These are phyloP conservation scores for Galendromus occidentalis DNA, from an alignment of 1,140 invertebrate genomes.

Conservation along the genomic window DNA sequence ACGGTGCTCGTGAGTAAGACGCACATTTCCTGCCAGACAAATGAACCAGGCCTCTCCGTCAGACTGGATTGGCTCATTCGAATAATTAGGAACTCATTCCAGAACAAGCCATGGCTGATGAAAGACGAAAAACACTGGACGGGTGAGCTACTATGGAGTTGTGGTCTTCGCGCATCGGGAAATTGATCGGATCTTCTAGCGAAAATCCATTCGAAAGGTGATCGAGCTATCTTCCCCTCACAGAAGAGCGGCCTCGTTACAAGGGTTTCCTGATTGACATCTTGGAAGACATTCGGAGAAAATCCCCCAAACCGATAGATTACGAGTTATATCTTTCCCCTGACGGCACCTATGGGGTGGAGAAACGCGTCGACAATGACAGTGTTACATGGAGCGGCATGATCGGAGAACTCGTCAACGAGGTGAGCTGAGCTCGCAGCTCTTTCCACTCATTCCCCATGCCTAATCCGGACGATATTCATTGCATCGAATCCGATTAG, in stretches of 20 bases:
- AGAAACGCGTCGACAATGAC: slow-evolving; percentile 19
- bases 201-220: too few species aligned
- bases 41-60: too few species aligned
- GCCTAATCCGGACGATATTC: too few species aligned
- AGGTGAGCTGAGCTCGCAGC: not conserved
- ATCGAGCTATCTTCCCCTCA: not conserved
- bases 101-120: not conserved
- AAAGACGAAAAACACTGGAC: not conserved
- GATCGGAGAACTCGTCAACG: slow-evolving; percentile 20
- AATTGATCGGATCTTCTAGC: too few species aligned
- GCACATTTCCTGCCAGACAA: too few species aligned
- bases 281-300: not conserved
- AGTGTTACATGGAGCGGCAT: slow-evolving; percentile 20
- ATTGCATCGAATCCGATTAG: too few species aligned
- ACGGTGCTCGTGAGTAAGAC: not conserved
- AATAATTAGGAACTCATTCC: not conserved
- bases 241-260: not conserved
- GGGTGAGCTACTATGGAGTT: not conserved
- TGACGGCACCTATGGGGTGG: slow-evolving; percentile 18
- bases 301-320: not conserved
- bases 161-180: too few species aligned
- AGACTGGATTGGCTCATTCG: too few species aligned
- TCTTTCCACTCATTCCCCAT: too few species aligned
- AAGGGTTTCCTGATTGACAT: not conserved
- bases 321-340: not conserved